These are phyloP conservation scores for Scaptomyza pallida DNA, from an alignment of 1,140 invertebrate species.

Conservation along the genomic window DNA sequence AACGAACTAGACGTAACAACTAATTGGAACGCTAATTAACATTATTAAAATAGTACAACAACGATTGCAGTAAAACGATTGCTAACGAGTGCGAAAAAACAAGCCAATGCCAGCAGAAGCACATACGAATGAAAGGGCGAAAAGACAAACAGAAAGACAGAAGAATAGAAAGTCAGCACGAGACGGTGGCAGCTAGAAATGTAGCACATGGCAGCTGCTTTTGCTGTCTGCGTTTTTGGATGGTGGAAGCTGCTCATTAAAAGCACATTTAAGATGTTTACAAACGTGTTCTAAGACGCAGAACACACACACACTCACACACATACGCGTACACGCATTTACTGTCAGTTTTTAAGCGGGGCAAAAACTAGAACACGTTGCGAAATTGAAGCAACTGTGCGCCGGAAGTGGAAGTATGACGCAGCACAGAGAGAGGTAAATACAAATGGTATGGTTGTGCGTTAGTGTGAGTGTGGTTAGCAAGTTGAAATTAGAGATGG, in stretches of 20 bases:
- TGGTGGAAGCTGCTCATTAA: constrained; percentile 72
- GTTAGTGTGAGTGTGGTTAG: neutral
- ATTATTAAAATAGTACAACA: constrained; percentile 76
- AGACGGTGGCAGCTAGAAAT: neutral
- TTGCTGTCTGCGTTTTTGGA: constrained; percentile 31
- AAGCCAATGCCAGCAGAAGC: constrained; percentile 6
- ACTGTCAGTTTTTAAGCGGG: constrained; percentile 42
- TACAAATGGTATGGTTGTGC: neutral
- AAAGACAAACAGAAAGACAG: no score
- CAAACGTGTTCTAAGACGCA: constrained; percentile 75
- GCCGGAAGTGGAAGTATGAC: constrained; percentile 63
- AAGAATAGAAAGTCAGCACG: neutral
- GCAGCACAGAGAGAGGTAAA: constrained; percentile 9
- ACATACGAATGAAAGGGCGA: neutral
- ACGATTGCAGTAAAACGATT: constrained; percentile 27
- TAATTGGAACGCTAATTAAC: constrained; percentile 80
- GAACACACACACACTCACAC: constrained; percentile 43
- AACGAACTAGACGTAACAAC: constrained; percentile 68
- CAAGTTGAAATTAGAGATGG: constrained; percentile 39
- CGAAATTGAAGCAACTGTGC: constrained; percentile 52
- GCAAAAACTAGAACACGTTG: constrained; percentile 54
- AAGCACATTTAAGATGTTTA: constrained; percentile 83
- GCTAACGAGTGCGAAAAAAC: constrained; percentile 2
- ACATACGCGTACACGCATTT: constrained; percentile 21
- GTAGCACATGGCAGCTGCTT: constrained; percentile 43